Conservation (phyloP, 2,888 invertebrate species). For the Gortyna flavago region DNA sequence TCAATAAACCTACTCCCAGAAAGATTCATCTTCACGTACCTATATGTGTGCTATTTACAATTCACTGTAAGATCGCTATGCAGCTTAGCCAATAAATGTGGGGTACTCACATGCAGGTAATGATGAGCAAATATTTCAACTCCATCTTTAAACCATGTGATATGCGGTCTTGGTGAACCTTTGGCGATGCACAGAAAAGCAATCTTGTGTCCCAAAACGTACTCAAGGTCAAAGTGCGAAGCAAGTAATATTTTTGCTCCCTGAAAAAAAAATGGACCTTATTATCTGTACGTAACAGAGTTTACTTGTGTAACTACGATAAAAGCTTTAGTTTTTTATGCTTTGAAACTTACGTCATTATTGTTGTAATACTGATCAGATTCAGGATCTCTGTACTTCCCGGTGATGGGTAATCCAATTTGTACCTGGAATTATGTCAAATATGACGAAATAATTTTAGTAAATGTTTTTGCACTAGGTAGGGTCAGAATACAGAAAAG, state of each 20-base stretch:
- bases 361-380: constrained; percentile 97
- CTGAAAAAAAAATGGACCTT: constrained; percentile 82
- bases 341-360: constrained; percentile 92
- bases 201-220: constrained; percentile 98
- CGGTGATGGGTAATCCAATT: constrained; percentile 96
- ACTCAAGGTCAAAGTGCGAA: constrained; percentile 98
- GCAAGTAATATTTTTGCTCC: constrained; percentile 97
- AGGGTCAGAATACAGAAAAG: no score
- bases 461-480: background rate
- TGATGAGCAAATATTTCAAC: constrained; percentile 97
- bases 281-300: background rate
- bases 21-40: background rate
- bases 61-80: constrained; percentile 9
- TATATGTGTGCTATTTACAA: background rate
- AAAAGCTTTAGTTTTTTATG: background rate
- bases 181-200: constrained; percentile 97
- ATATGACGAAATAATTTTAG: background rate
- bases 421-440: constrained; percentile 90
- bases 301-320: background rate
- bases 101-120: constrained; percentile 94
- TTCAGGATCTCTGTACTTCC: constrained; percentile 96
- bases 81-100: constrained; percentile 2
- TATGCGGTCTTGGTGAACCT: constrained; percentile 96
- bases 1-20: background rate
- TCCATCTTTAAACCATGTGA: constrained; percentile 99